A percentile compares a stretch with the other conserved stretches of the same genome.
These are phyloP conservation scores for Pseudolaguvia tuberculata DNA, from an alignment of 2,113 vertebrate species.

Conservation along the genomic window DNA sequence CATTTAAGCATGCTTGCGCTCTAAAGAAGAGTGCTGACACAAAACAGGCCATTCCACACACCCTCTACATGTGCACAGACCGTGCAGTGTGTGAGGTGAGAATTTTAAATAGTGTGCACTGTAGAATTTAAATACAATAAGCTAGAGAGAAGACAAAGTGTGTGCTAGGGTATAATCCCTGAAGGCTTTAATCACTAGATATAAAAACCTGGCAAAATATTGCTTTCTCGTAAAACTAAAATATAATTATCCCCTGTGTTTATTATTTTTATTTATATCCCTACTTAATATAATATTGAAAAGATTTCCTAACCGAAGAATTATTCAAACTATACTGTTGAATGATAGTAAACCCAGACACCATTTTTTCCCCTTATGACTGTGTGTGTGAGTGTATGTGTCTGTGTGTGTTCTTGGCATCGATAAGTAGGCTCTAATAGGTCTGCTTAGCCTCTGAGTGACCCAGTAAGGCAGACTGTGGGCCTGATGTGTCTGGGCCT, in stretches of 20 bases:
- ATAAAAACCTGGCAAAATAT: not conserved
- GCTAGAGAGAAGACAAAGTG: conserved; percentile 40
- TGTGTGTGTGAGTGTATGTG: conserved; percentile 33
- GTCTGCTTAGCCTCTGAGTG: conserved; percentile 75
- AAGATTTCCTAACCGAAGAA: too few relatives aligned
- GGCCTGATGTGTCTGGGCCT: conserved; percentile 65
- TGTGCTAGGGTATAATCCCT: not conserved
- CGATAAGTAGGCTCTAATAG: conserved; percentile 74
- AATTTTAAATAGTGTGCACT: conserved; percentile 39
- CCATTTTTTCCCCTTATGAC: not conserved
- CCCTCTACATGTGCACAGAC: conserved; percentile 42
- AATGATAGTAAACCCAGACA: conserved; percentile 1
- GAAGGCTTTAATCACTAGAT: not conserved
- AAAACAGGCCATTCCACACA: conserved; percentile 58
- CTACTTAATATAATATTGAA: not conserved
- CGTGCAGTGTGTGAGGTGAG: conserved; percentile 35
- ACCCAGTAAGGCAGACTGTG: conserved; percentile 71
- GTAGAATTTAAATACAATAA: conserved; percentile 39
- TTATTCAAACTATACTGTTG: not conserved
- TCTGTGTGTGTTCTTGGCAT: conserved; percentile 65
- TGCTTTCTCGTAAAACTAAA: not conserved
- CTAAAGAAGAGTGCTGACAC: conserved; percentile 66
- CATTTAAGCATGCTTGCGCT: conserved; percentile 78
- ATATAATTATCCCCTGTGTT: not conserved
- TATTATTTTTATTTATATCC: not conserved